phyloP scores from a whole-genome alignment of 2,888 invertebrate species.

The Antheraea yamamai region DNA sequence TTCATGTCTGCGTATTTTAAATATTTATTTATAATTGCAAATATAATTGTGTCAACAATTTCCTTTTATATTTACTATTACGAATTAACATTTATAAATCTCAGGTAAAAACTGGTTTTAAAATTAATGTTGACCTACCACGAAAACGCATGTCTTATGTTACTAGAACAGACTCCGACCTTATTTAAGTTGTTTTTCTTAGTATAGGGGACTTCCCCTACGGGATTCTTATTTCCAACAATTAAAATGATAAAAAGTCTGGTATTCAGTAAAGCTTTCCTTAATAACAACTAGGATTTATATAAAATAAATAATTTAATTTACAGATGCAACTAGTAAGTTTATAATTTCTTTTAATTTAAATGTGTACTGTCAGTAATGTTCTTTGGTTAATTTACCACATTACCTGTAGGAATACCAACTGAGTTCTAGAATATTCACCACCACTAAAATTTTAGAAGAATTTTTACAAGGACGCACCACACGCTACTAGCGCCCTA shows the following conservation, averaged over 20 bases:
- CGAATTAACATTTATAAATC: too few relatives aligned
- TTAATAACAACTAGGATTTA: background rate
- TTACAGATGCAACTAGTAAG: background rate
- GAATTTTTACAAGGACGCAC: too few relatives aligned
- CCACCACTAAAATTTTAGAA: too few relatives aligned
- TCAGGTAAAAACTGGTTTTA: background rate
- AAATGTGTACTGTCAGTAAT: background rate
- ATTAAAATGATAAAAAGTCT: background rate
- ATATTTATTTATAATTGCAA: background rate
- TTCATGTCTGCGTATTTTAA: background rate
- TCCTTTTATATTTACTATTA: background rate
- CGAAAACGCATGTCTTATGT: background rate
- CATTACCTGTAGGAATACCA: too few relatives aligned
- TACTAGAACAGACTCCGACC: background rate
- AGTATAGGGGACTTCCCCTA: background rate
- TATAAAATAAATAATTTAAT: background rate
- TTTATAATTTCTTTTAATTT: background rate
- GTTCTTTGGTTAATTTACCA: too few relatives aligned
- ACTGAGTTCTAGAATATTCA: too few relatives aligned
- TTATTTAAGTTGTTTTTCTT: background rate
- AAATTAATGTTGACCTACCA: background rate
- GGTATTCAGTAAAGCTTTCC: background rate
- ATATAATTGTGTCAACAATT: background rate
- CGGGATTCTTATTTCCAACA: constrained; percentile 5
- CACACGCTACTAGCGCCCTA: too few relatives aligned